These are phyloP conservation scores for Dynastes grantii DNA, from an alignment of 2,888 invertebrate species.

Conservation along the genomic window DNA sequence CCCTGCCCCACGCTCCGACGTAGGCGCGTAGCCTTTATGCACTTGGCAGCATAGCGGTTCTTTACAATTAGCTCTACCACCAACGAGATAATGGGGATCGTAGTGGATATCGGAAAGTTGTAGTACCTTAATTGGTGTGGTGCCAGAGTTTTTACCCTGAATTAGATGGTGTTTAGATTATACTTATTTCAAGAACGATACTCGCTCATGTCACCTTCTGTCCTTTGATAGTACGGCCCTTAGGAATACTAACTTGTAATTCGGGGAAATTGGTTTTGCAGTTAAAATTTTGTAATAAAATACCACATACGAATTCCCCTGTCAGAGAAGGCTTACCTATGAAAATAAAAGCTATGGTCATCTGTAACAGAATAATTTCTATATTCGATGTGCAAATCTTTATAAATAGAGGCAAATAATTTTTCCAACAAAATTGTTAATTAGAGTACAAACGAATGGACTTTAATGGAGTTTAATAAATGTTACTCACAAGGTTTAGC, in stretches of 20 bases:
- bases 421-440: too few relatives aligned
- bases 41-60: constrained; percentile 87
- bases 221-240: constrained; percentile 69
- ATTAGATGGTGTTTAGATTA: neutral
- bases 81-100: constrained; percentile 81
- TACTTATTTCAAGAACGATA: neutral
- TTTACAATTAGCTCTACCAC: constrained; percentile 80
- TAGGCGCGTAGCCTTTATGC: constrained; percentile 72
- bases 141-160: constrained; percentile 28
- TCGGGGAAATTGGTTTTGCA: constrained; percentile 56
- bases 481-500: constrained; percentile 74
- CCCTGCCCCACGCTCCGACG: constrained; percentile 75
- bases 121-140: constrained; percentile 70
- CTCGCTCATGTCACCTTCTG: constrained; percentile 63
- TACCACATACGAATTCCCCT: constrained; percentile 73
- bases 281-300: constrained; percentile 71
- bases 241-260: constrained; percentile 61
- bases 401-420: too few relatives aligned
- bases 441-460: too few relatives aligned
- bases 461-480: too few relatives aligned
- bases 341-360: constrained; percentile 76
- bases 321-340: constrained; percentile 72
- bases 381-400: too few relatives aligned
- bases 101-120: constrained; percentile 87
- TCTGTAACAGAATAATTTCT: constrained; percentile 68